These are phyloP conservation scores for Abscondita cerata DNA, from an alignment of 2,888 invertebrate genomes.

Conservation along the genomic window DNA sequence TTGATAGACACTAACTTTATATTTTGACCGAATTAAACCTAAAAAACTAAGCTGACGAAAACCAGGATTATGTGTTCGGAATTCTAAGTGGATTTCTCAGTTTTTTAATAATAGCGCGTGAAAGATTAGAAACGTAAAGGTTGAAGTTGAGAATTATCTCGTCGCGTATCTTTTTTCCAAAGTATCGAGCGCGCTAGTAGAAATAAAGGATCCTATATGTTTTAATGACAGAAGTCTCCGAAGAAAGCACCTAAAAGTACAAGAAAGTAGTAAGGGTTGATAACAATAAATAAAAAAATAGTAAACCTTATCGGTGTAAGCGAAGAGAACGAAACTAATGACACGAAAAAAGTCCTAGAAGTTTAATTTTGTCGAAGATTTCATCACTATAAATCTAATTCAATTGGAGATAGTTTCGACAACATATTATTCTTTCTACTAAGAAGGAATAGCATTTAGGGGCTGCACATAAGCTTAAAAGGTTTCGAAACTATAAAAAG, in stretches of 20 bases:
- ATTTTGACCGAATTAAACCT: slow-evolving; percentile 9
- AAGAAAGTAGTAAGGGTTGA: slow-evolving; percentile 26
- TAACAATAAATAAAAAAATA: slow-evolving; percentile 36
- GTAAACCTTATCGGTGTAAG: slow-evolving; percentile 34
- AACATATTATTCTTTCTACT: slow-evolving; percentile 48
- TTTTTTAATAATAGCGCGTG: slow-evolving; percentile 3
- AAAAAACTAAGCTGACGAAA: not conserved
- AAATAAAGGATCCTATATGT: slow-evolving; percentile 25
- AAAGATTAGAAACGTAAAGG: slow-evolving; percentile 13
- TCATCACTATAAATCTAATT: slow-evolving; percentile 57
- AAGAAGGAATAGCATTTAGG: slow-evolving; percentile 33
- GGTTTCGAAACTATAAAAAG: slow-evolving; percentile 34
- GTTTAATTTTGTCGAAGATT: slow-evolving; percentile 57
- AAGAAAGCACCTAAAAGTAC: slow-evolving; percentile 22
- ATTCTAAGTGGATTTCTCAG: not conserved
- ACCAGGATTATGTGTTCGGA: not conserved
- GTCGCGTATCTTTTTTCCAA: slow-evolving; percentile 13
- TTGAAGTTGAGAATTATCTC: slow-evolving; percentile 11
- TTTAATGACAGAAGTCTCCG: slow-evolving; percentile 25
- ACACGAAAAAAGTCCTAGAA: slow-evolving; percentile 50
- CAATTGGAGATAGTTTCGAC: slow-evolving; percentile 52
- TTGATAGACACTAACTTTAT: slow-evolving; percentile 12
- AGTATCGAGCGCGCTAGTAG: slow-evolving; percentile 13
- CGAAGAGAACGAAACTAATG: slow-evolving; percentile 39
- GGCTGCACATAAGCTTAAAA: slow-evolving; percentile 29